phyloP scores from a whole-genome alignment of 2,888 invertebrate genomes.

The Andrena chrysosceles region DNA sequence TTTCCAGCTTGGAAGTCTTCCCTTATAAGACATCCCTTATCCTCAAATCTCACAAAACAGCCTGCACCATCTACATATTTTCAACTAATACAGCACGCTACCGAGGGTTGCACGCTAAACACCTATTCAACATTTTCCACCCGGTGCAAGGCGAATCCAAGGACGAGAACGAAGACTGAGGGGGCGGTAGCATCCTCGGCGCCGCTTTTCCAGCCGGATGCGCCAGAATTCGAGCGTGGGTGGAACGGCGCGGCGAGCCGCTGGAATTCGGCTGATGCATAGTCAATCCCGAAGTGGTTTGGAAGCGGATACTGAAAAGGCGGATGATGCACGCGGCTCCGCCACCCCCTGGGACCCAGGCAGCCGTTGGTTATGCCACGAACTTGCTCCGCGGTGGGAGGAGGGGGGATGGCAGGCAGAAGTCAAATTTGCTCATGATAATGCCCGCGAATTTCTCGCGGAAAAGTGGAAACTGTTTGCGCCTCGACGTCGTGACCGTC shows the following conservation, averaged over 20 bases:
- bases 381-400: slow-evolving; percentile 28
- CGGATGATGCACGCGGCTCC: slow-evolving; percentile 49
- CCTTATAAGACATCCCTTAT: too few species aligned
- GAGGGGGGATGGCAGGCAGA: slow-evolving; percentile 52
- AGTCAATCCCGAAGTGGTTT: slow-evolving; percentile 76
- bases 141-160: not conserved
- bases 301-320: slow-evolving; percentile 62
- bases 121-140: too few species aligned
- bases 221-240: slow-evolving; percentile 56
- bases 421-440: slow-evolving; percentile 83
- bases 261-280: slow-evolving; percentile 77
- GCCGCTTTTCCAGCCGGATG: slow-evolving; percentile 53
- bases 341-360: slow-evolving; percentile 47
- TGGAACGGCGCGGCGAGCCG: slow-evolving; percentile 14
- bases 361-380: slow-evolving; percentile 50
- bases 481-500: slow-evolving; percentile 25
- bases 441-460: slow-evolving; percentile 74
- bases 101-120: too few species aligned
- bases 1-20: too few species aligned
- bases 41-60: too few species aligned
- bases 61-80: too few species aligned
- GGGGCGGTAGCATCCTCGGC: not conserved
- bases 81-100: too few species aligned
- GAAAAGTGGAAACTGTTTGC: slow-evolving; percentile 74
- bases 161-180: not conserved